Evolutionary conservation across 92 coral and sea anemone species (phyloP).

Genomic region (Phenganax marumi): DNA sequence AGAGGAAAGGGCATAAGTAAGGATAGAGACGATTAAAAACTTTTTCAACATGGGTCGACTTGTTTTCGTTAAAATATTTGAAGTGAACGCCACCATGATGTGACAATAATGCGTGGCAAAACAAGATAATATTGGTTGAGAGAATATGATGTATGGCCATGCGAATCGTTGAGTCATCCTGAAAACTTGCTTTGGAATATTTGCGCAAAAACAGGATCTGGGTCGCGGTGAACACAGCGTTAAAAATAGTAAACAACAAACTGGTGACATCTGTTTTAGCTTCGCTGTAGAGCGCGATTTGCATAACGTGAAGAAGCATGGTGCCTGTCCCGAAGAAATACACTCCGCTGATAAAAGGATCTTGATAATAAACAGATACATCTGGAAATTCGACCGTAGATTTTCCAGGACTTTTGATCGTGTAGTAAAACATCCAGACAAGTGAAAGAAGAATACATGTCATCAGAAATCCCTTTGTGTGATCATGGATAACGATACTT

Average conservation of each 20-base stretch:
- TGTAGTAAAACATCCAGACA: conserved; percentile 90
- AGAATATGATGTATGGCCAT: conserved; percentile 92
- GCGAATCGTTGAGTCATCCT: conserved; percentile 87
- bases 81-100: conserved; percentile 64
- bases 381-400: conserved; percentile 87
- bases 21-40: conserved; percentile 89
- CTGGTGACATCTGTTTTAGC: conserved; percentile 88
- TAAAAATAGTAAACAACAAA: conserved; percentile 83
- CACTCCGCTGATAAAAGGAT: conserved; percentile 94
- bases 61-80: conserved; percentile 52
- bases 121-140: conserved; percentile 85
- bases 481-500: conserved; percentile 87
- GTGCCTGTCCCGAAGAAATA: conserved; percentile 96
- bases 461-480: conserved; percentile 89
- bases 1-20: conserved; percentile 87
- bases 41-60: conserved; percentile 76
- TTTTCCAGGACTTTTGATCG: conserved; percentile 84
- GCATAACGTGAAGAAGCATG: conserved; percentile 81
- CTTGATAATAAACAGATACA: conserved; percentile 81
- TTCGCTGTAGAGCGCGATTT: conserved; percentile 87
- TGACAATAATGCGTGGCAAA: conserved; percentile 90
- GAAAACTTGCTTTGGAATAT: conserved; percentile 93
- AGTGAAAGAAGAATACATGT: conserved; percentile 92
- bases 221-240: conserved; percentile 85
- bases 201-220: conserved; percentile 87